Conservation (phyloP, 2,888 invertebrate genomes). For the Eupithecia pulchellata region DNA sequence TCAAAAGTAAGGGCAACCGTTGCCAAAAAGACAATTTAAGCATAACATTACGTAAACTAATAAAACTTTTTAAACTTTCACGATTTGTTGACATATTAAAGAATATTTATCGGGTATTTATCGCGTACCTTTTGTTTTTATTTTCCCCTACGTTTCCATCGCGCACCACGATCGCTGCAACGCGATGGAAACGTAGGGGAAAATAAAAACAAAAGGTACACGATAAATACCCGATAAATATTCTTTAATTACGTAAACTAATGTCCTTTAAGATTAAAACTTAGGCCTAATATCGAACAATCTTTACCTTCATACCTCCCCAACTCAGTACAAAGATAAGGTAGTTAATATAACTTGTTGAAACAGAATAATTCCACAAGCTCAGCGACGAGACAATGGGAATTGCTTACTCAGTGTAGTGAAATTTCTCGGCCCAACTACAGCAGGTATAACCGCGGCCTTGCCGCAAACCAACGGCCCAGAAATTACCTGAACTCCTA, state of each 20-base stretch:
- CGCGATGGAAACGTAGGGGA: too few species aligned
- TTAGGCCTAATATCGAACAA: neutral
- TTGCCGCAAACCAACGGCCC: slow-evolving; percentile 34
- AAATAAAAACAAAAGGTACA: too few species aligned
- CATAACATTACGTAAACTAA: neutral
- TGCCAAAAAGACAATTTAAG: neutral
- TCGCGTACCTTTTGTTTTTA: too few species aligned
- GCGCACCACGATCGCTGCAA: too few species aligned
- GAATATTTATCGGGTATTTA: too few species aligned
- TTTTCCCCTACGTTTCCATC: too few species aligned
- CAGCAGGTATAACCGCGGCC: slow-evolving; percentile 20
- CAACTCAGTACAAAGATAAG: neutral
- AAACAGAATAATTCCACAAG: slow-evolving; percentile 13
- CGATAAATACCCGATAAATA: too few species aligned
- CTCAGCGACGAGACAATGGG: slow-evolving; percentile 2
- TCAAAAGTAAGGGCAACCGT: neutral
- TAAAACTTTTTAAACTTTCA: too few species aligned
- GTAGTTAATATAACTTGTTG: slow-evolving; percentile 9
- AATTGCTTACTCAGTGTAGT: slow-evolving; percentile 17
- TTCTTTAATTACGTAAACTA: neutral
- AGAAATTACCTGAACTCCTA: slow-evolving; percentile 41
- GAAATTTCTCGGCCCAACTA: slow-evolving; percentile 15
- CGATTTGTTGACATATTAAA: too few species aligned
- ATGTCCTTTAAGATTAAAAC: neutral
- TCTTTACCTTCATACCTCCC: neutral